phyloP scores from a whole-genome alignment of 2,113 vertebrate species.

The Eleginops maclovinus region DNA sequence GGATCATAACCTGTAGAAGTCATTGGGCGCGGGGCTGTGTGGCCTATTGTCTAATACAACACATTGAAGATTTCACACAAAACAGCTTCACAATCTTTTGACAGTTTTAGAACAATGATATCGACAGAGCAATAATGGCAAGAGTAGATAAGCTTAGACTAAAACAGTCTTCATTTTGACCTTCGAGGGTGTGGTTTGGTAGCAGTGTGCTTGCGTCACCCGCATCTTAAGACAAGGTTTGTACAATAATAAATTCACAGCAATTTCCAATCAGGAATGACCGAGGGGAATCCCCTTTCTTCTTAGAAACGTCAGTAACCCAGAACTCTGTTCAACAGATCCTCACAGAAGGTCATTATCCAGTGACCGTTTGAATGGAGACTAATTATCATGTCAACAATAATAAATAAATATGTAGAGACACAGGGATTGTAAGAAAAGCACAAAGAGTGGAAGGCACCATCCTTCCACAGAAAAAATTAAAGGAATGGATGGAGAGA shows the following conservation, averaged over 20 bases:
- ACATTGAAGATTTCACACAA: constrained; percentile 19
- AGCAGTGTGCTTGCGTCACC: constrained; percentile 43
- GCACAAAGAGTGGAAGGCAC: constrained; percentile 30
- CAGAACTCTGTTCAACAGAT: constrained; percentile 87
- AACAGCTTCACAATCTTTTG: constrained; percentile 68
- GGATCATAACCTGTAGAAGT: constrained; percentile 5
- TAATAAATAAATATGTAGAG: constrained; percentile 86
- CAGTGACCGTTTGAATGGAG: constrained; percentile 78
- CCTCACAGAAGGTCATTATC: constrained; percentile 79
- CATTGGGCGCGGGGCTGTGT: not conserved
- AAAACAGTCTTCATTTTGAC: constrained; percentile 38
- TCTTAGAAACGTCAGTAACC: constrained; percentile 69
- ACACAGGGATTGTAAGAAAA: constrained; percentile 60
- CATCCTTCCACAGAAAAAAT: constrained; percentile 46
- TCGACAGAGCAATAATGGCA: constrained; percentile 47
- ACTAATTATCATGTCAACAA: constrained; percentile 71
- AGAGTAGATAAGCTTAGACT: constrained; percentile 51
- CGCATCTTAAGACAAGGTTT: constrained; percentile 52
- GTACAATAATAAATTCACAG: constrained; percentile 80
- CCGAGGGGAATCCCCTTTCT: constrained; percentile 47
- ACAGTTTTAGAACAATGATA: constrained; percentile 42
- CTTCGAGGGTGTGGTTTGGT: constrained; percentile 33
- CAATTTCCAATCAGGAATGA: constrained; percentile 76
- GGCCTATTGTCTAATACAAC: not conserved
- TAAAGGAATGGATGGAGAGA: constrained; percentile 47